A percentile compares a stretch with the other conserved stretches of the same genome.
Evolutionary conservation across 1,140 invertebrate species (phyloP).

Genomic region (Panulirus ornatus): DNA sequence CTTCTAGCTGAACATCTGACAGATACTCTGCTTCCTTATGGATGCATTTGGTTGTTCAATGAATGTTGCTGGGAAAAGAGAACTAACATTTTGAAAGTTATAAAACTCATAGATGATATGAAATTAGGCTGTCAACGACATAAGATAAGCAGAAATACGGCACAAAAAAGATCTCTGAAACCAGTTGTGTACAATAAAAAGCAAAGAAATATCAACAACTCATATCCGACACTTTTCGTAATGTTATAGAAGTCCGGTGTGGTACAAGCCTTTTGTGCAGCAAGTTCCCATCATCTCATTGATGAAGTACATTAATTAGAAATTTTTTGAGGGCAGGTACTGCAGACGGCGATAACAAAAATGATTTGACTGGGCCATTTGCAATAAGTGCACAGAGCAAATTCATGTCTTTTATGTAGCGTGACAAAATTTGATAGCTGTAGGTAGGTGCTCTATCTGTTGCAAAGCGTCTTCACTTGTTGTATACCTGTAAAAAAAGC

Average conservation of each 20-base stretch:
- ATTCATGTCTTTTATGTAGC: slow-evolving; percentile 92
- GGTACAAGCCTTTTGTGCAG: slow-evolving; percentile 98
- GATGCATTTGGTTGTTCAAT: no score
- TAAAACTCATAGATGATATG: no score
- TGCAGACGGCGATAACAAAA: slow-evolving; percentile 97
- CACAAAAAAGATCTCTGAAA: no score
- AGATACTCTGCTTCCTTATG: no score
- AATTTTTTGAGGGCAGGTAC: slow-evolving; percentile 98
- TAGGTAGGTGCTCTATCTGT: slow-evolving; percentile 84
- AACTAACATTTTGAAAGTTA: no score
- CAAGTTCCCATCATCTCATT: slow-evolving; percentile 98
- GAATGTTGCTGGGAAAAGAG: no score
- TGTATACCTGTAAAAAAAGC: slow-evolving; percentile 84
- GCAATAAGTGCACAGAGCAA: slow-evolving; percentile 95
- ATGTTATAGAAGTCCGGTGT: slow-evolving; percentile 99
- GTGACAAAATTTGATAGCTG: slow-evolving; percentile 84
- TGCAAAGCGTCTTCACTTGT: slow-evolving; percentile 82
- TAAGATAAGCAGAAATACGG: no score
- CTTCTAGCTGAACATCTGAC: no score
- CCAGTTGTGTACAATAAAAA: no score
- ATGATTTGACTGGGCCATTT: slow-evolving; percentile 93
- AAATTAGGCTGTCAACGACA: no score
- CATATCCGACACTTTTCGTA: no score
- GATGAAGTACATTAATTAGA: slow-evolving; percentile 95
- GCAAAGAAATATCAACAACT: no score